Conservation (phyloP, 2,113 vertebrate species). For the Odontophorus gujanensis region DNA sequence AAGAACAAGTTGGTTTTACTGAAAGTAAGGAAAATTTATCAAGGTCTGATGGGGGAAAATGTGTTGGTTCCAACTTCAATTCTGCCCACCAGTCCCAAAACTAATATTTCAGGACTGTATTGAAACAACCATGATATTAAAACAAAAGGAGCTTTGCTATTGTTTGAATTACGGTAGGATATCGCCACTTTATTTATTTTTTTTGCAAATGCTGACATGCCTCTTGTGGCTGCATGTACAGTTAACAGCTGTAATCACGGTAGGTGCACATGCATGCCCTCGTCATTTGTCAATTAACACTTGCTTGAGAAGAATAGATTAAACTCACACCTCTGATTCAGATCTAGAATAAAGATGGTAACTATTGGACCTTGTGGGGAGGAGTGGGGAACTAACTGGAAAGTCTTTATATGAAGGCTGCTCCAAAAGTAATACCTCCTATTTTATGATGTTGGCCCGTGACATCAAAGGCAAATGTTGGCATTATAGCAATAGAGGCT, state of each 20-base stretch:
- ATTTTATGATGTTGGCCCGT: not conserved
- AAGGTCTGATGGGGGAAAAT: not conserved
- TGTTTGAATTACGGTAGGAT: not conserved
- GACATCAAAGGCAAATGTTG: too few species aligned
- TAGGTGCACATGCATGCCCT: slow-evolving; percentile 30
- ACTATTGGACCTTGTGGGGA: not conserved
- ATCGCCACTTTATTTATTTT: not conserved
- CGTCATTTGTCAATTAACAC: slow-evolving; percentile 49
- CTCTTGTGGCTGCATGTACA: not conserved
- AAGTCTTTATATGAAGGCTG: not conserved
- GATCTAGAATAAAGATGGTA: not conserved
- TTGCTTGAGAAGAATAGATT: not conserved
- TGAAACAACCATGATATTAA: slow-evolving; percentile 10
- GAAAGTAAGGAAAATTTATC: not conserved
- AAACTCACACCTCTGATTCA: not conserved
- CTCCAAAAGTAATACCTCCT: too few species aligned
- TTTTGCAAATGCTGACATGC: slow-evolving; percentile 16
- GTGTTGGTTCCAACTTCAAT: not conserved
- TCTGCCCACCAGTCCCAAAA: not conserved
- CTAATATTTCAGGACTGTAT: not conserved
- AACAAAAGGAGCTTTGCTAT: not conserved
- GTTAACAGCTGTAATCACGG: not conserved
- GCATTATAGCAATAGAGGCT: too few species aligned
- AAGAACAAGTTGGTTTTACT: not conserved
- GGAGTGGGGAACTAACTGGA: not conserved